These are phyloP conservation scores for Trichoplusia ni DNA, from an alignment of 1,140 invertebrate species.

Conservation along the genomic window DNA sequence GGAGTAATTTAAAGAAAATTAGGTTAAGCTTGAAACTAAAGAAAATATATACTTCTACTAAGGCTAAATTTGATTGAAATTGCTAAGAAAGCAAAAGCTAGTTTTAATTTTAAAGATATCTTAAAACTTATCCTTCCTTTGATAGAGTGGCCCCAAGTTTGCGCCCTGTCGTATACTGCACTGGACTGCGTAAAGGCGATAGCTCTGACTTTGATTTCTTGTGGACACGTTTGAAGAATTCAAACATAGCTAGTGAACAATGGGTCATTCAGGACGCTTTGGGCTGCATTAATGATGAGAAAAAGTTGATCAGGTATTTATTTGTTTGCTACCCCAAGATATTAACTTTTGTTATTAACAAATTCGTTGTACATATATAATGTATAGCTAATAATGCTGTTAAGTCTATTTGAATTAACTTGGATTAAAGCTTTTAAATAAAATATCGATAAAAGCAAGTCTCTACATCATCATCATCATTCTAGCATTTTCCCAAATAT, in stretches of 20 bases:
- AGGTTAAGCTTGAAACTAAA: too few relatives aligned
- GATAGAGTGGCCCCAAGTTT: slow-evolving; percentile 79
- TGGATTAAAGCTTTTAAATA: too few relatives aligned
- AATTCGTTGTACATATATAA: background rate
- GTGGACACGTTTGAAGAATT: slow-evolving; percentile 78
- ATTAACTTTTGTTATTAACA: background rate
- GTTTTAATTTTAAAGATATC: background rate
- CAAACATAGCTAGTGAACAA: slow-evolving; percentile 81
- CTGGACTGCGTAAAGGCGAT: slow-evolving; percentile 75
- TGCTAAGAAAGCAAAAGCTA: too few relatives aligned
- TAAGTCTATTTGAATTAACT: too few relatives aligned
- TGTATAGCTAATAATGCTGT: too few relatives aligned
- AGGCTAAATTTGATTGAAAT: too few relatives aligned
- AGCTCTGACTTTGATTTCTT: slow-evolving; percentile 79
- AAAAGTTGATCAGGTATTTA: slow-evolving; percentile 70
- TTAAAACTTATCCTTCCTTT: background rate
- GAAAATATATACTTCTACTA: too few relatives aligned
- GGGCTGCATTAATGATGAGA: slow-evolving; percentile 81
- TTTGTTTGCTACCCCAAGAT: too few relatives aligned
- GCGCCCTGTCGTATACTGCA: slow-evolving; percentile 82
- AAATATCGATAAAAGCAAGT: too few relatives aligned
- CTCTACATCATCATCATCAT: too few relatives aligned
- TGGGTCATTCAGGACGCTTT: slow-evolving; percentile 81
- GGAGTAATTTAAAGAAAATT: too few relatives aligned
- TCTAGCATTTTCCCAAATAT: too few relatives aligned